Evolutionary conservation across 2,113 vertebrate genomes (phyloP).

Genomic region (Monarcha castaneiventris): DNA sequence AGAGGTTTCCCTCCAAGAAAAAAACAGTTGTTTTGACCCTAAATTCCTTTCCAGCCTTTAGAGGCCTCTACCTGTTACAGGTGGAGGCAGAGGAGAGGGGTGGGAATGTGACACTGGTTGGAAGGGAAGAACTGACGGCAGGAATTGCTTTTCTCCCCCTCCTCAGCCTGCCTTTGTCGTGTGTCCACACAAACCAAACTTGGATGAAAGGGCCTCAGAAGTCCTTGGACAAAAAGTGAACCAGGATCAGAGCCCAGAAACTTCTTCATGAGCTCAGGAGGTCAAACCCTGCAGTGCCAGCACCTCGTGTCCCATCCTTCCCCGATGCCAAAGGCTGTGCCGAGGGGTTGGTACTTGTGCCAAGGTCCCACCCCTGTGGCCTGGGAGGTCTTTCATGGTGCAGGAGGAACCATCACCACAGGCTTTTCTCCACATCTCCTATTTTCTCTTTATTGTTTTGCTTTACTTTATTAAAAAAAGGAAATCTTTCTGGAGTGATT

Average conservation of each 20-base stretch:
- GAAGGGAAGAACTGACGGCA: neutral
- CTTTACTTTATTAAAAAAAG: neutral
- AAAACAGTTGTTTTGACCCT: neutral
- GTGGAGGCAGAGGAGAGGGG: neutral
- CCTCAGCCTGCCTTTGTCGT: neutral
- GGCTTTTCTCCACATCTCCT: neutral
- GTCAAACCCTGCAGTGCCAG: neutral
- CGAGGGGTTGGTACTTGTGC: neutral
- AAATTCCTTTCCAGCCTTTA: neutral
- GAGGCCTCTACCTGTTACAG: neutral
- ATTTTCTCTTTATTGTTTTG: neutral
- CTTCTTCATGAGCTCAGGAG: neutral
- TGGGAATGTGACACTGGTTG: neutral
- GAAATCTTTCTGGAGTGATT: neutral
- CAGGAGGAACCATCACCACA: neutral
- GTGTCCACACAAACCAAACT: neutral
- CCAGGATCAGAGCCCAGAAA: neutral
- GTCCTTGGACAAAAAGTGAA: neutral
- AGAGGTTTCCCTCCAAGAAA: neutral
- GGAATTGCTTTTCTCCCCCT: neutral
- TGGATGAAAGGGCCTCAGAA: neutral
- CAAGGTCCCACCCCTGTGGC: neutral
- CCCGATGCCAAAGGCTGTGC: rapidly evolving
- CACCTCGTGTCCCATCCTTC: neutral
- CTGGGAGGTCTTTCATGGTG: neutral